phyloP scores from a whole-genome alignment of 1,140 invertebrate genomes.

The Calliopsis andreniformis region DNA sequence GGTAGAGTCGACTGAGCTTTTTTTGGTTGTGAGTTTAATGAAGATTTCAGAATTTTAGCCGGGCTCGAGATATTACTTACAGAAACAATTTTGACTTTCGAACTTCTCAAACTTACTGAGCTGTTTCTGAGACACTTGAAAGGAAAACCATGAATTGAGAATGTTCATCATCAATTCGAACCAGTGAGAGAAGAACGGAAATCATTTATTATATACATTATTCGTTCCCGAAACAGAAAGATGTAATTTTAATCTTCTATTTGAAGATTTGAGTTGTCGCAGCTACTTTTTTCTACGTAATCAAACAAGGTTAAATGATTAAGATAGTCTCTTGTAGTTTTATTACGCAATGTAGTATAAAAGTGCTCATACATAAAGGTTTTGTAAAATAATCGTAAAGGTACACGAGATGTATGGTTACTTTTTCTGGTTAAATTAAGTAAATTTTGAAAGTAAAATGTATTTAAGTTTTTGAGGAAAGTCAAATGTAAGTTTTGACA shows the following conservation, averaged over 20 bases:
- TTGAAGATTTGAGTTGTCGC: not conserved
- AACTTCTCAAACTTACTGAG: slow-evolving; percentile 4
- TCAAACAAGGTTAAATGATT: not conserved
- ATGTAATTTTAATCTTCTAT: not conserved
- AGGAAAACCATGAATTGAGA: not conserved
- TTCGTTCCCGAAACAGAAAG: not conserved
- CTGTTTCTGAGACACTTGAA: not conserved
- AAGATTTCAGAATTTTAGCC: not conserved
- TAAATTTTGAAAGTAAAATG: slow-evolving; percentile 17
- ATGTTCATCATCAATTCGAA: not conserved
- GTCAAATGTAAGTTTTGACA: no score
- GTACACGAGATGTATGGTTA: not conserved
- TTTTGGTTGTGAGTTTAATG: not conserved
- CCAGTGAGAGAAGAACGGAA: not conserved
- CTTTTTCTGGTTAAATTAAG: slow-evolving; percentile 7
- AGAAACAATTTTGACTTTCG: not conserved
- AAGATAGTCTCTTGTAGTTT: not conserved
- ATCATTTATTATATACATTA: slow-evolving; percentile 1
- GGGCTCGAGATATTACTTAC: not conserved
- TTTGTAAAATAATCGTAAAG: slow-evolving; percentile 10
- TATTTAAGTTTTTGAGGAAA: no score
- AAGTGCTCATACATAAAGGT: not conserved
- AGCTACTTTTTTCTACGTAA: not conserved
- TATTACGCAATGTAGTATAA: not conserved
- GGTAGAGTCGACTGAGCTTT: slow-evolving; percentile 83